Evolutionary conservation across 2,113 vertebrate species (phyloP), one percentile per base, ranked within the genome.

Genomic region (Pangasianodon hypophthalmus): DNA sequence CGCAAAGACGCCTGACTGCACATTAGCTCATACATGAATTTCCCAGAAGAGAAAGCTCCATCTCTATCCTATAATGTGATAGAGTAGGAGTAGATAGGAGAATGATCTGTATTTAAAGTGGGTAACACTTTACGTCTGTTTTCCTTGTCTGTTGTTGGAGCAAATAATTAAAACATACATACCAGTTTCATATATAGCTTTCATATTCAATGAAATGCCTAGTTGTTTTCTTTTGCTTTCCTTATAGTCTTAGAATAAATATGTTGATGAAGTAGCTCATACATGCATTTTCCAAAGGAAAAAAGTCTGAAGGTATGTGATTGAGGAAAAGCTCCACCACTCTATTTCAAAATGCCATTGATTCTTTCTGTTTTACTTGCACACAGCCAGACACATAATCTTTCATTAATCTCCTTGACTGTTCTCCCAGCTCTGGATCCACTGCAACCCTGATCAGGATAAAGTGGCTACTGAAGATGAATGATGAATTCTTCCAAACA

Each of bases 371-470:
- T 82, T 82, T 79, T 58, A 54, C 82, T n/a, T 50, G 67, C 64
- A 46, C 71, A 75, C 84, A 44, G 54, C 14, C 50, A 81, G 73
- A 62, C 87, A 71, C 32, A 83, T 83, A 81, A 88, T 75, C 62
- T 75, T 91, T 86, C 77, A 86, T 91, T 88, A 81, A 91, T 88
- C 87, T 73, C 73, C 64, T 16, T 79, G 84, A 82, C 87, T 86
- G 46, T 88, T 91, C 62, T 88, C 48, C n/a, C 19, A 83, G 81
- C n/a, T 83, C 21, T 56, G 16, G 81, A 83, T 83, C 32, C n/a
- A 41, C n/a, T 0, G 1, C 10, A 11, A 58, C 52, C 32, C 52
- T 58, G 81, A 24, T 37, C 81, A 83, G n/a, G 9, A 37, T 58
- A 83, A 82, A 82, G n/a, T 0, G 1, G 18, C 29, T 54, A 32